Conservation (phyloP, 2,888 invertebrate genomes). For the Lasioglossum malachurum region DNA sequence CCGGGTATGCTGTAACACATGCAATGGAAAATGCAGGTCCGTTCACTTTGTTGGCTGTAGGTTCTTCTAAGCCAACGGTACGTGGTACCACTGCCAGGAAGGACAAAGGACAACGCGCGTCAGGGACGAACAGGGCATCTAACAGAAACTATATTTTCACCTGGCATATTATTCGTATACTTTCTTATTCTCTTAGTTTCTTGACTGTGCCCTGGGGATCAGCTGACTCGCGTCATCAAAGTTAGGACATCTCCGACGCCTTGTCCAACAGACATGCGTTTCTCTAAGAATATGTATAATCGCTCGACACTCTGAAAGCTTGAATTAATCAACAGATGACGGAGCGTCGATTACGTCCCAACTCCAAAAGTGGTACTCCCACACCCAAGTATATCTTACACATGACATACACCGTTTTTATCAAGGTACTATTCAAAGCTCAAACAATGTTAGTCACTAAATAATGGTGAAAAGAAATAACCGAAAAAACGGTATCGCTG, state of each 20-base stretch:
- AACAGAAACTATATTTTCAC: background rate
- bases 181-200: background rate
- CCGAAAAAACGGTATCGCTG: constrained; percentile 79
- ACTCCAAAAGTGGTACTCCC: constrained; percentile 79
- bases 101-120: constrained; percentile 65
- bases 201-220: constrained; percentile 47
- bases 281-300: background rate
- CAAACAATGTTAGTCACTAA: constrained; percentile 85
- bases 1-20: constrained; percentile 84
- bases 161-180: background rate
- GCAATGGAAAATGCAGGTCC: constrained; percentile 73
- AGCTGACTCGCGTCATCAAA: constrained; percentile 67
- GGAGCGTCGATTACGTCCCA: constrained; percentile 55
- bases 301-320: background rate
- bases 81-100: constrained; percentile 82
- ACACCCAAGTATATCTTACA: constrained; percentile 85
- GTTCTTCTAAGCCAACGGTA: constrained; percentile 80
- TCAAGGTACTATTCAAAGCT: constrained; percentile 85
- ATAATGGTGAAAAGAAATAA: constrained; percentile 84
- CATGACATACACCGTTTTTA: constrained; percentile 85
- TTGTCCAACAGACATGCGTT: background rate
- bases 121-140: constrained; percentile 26
- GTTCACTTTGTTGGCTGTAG: constrained; percentile 64
- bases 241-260: constrained; percentile 66
- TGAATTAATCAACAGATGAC: background rate